These are phyloP conservation scores for Himalopsyche tibetana DNA, from an alignment of 2,888 invertebrate species.

Conservation along the genomic window DNA sequence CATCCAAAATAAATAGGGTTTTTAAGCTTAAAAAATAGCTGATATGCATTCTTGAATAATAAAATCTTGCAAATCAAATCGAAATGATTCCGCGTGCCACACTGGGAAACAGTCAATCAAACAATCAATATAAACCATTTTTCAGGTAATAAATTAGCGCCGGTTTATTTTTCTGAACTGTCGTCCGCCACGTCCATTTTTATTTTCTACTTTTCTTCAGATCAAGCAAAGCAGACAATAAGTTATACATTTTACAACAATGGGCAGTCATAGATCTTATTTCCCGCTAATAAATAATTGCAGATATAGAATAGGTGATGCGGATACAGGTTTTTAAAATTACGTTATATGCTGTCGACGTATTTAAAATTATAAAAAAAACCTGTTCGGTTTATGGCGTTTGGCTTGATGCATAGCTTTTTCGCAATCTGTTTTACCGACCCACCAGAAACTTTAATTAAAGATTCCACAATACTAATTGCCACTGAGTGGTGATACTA, in stretches of 20 bases:
- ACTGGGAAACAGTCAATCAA: no score
- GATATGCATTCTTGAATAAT: no score
- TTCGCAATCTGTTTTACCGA: no score
- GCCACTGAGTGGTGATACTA: no score
- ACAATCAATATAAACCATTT: neutral
- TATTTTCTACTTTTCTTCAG: neutral
- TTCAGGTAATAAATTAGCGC: neutral
- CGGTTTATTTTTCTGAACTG: neutral
- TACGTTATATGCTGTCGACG: conserved; percentile 9
- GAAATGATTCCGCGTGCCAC: no score
- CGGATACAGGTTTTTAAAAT: conserved; percentile 21
- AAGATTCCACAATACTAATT: no score
- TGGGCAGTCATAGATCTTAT: conserved; percentile 37
- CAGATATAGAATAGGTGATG: conserved; percentile 20
- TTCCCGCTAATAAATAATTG: conserved; percentile 14
- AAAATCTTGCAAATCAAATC: no score
- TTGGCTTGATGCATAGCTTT: no score
- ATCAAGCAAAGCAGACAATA: neutral
- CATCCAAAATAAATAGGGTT: no score
- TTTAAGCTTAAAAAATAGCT: no score
- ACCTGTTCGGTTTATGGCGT: neutral
- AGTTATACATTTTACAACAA: conserved; percentile 25
- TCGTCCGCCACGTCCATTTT: no score
- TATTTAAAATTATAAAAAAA: neutral
- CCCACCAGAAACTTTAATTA: no score